These are phyloP conservation scores for Rhyacichthys aspro DNA, from an alignment of 2,797 vertebrate species.

Conservation along the genomic window DNA sequence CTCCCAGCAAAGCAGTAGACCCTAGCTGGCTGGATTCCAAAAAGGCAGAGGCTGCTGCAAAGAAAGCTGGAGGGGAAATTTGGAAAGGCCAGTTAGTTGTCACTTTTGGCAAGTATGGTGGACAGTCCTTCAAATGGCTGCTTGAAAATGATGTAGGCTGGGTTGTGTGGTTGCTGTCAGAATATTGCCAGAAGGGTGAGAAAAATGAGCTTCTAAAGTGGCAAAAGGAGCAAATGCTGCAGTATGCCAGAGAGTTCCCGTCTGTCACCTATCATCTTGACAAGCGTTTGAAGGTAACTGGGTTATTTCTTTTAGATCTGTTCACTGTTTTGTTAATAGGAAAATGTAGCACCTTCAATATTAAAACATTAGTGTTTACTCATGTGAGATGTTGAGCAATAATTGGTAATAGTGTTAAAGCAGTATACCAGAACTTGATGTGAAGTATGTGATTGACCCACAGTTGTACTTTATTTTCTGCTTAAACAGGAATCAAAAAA, in stretches of 20 bases:
- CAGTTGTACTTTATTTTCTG: no score
- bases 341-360: no score
- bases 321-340: no score
- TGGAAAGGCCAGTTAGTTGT: slow-evolving; percentile 12
- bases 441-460: no score
- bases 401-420: no score
- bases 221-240: slow-evolving; percentile 2
- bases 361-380: no score
- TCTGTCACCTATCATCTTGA: slow-evolving; percentile 11
- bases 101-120: background rate
- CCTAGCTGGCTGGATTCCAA: slow-evolving; percentile 3
- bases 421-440: no score
- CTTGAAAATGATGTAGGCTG: no score
- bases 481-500: background rate
- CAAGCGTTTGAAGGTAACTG: slow-evolving; percentile 2
- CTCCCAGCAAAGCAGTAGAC: no score
- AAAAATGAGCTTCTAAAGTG: background rate
- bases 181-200: slow-evolving; percentile 13
- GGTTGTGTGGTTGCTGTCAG: slow-evolving; percentile 1
- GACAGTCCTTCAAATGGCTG: slow-evolving; percentile 17
- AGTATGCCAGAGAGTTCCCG: slow-evolving; percentile 7
- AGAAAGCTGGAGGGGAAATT: slow-evolving; percentile 1
- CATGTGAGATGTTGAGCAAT: no score
- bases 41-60: slow-evolving; percentile 6
- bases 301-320: no score